Evolutionary conservation across 2,797 vertebrate species (phyloP).

Genomic region (Octomys mimax): DNA sequence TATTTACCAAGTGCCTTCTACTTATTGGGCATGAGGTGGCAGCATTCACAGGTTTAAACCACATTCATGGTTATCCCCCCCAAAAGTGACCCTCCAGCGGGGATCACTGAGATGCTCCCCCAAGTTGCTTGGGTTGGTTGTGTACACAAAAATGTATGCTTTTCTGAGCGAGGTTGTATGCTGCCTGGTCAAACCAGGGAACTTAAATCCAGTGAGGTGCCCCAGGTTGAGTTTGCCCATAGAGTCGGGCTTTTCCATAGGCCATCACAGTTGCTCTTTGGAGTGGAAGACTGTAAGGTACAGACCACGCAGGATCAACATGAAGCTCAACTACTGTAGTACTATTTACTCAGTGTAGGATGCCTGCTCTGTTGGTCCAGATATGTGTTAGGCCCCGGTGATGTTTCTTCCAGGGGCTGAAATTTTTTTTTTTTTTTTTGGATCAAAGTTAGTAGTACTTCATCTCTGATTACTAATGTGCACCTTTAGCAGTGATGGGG

Average conservation of each 20-base stretch:
- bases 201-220: not conserved
- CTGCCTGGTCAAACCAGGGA: not conserved
- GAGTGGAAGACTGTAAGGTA: not conserved
- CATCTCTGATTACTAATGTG: slow-evolving; percentile 11
- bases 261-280: not conserved
- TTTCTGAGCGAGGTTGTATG: not conserved
- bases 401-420: slow-evolving; percentile 3
- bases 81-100: not conserved
- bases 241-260: not conserved
- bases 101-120: not conserved
- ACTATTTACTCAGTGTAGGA: not conserved
- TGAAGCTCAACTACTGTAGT: not conserved
- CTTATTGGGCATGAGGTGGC: not conserved
- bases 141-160: not conserved
- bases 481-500: slow-evolving; percentile 21
- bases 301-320: not conserved
- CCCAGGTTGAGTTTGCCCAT: not conserved
- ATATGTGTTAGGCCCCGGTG: not conserved
- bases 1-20: not conserved
- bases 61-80: not conserved
- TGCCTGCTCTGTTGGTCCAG: not conserved
- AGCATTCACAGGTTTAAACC: not conserved
- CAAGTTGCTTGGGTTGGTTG: not conserved
- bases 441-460: slow-evolving; percentile 34
- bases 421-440: not conserved